Base-by-base conservation (phyloP, 2,888 invertebrate genomes). In the Diplazon laetatorius region DNA sequence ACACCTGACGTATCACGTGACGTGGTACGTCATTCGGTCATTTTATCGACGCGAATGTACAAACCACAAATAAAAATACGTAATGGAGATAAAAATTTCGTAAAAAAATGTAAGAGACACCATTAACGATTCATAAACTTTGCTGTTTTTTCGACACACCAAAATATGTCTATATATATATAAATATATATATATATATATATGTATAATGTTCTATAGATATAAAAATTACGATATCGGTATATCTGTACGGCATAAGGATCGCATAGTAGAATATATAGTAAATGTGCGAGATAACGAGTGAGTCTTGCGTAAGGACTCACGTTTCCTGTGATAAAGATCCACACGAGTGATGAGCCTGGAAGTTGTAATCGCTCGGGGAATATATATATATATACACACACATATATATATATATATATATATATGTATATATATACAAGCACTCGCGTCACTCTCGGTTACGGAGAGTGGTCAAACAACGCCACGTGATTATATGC, bases 251-350 rank as follows among this genome's bases (percentile, higher is more conserved):
- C 35, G 9, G 46, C 37, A 20, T 52, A 44, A 3, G 48, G 44
- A 20, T 57, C 16, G 22, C 48, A 48, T 46, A 35, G 39, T 50
- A 25, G 50, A 50, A 70, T 60, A 50, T 65, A 25, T n/a, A n/a
- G 44, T 72, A 65, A 46, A 50, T 59, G n/a, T 35, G 46, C 14
- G 57, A 75, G 44, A 30, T 22, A 59, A 70, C 35, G 70, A 18
- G 68, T 39, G 48, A 65, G 35, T 63, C 68, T 76, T 66, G 74
- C 72, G 63, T 68, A 68, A 72, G 62, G 63, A 72, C 42, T 79
- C 68, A 35, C 44, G 63, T 62, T 79, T 76, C 79, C 76, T 79
- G 79, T 66, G 79, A 79, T 79, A 79, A 76, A 79, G 69, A 72
- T 76, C 68, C 46, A 48, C 39, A n/a, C n/a, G 57, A 44, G 62